These are phyloP conservation scores for Axinella damicornis DNA, from an alignment of 37 sponge, comb jelly and placozoan species.

Conservation along the genomic window DNA sequence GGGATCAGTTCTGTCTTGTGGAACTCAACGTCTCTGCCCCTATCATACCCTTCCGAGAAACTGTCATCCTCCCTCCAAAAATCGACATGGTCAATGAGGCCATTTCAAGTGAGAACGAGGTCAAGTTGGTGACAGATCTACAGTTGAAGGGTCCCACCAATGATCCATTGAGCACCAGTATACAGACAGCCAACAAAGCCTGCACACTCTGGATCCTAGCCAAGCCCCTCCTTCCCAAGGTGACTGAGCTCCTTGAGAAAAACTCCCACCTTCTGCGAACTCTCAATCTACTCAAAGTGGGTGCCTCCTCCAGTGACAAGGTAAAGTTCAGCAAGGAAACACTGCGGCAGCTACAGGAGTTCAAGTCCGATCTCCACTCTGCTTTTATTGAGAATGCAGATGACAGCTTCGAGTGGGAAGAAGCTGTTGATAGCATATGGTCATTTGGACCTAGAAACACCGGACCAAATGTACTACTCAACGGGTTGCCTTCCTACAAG, in stretches of 20 bases:
- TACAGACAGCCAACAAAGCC: conserved; percentile 67
- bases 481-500: conserved; percentile 56
- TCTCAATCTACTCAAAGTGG: conserved; percentile 22
- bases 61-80: conserved; percentile 82
- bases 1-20: conserved; percentile 62
- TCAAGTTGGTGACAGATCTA: conserved; percentile 6
- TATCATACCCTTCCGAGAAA: conserved; percentile 95
- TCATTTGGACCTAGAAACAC: conserved; percentile 84
- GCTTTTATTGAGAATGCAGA: conserved; percentile 11
- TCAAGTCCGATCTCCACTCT: conserved; percentile 37
- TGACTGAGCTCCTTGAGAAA: conserved; percentile 46
- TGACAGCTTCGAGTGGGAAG: conserved; percentile 44
- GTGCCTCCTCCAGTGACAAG: not conserved
- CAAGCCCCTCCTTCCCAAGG: conserved; percentile 64
- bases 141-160: not conserved
- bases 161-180: conserved; percentile 2
- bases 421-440: conserved; percentile 82
- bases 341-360: conserved; percentile 29
- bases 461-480: conserved; percentile 94
- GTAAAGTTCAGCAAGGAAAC: conserved; percentile 40
- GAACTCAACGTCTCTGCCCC: conserved; percentile 92
- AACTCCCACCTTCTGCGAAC: conserved; percentile 60
- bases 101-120: conserved; percentile 65
- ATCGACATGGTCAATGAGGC: conserved; percentile 90
- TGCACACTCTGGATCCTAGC: conserved; percentile 66